Evolutionary conservation across 2,797 vertebrate genomes (phyloP).

Genomic region (Dromococcyx pavoninus): DNA sequence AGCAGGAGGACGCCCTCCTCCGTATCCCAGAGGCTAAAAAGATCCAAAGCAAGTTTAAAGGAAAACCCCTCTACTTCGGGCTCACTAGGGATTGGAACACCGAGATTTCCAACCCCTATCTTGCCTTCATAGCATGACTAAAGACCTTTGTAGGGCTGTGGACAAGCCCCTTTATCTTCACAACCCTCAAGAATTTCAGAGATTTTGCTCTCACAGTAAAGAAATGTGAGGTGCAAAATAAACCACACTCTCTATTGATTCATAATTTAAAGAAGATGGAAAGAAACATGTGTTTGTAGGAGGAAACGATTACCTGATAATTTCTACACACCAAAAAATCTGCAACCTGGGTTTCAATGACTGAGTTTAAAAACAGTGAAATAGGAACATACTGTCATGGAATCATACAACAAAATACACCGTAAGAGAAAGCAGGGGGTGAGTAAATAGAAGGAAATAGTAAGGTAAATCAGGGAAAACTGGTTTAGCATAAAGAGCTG

Average conservation of each 20-base stretch:
- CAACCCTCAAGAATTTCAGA: neutral
- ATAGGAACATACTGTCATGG: neutral
- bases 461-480: neutral
- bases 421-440: neutral
- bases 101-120: neutral
- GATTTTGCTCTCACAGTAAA: slow-evolving; percentile 18
- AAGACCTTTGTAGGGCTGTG: neutral
- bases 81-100: neutral
- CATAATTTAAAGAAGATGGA: neutral
- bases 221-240: slow-evolving; percentile 31
- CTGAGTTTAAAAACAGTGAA: neutral
- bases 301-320: neutral
- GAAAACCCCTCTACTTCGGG: neutral
- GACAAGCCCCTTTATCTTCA: neutral
- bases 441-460: neutral
- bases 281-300: neutral
- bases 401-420: neutral
- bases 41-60: neutral
- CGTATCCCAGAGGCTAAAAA: neutral
- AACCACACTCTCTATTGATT: slow-evolving; percentile 24
- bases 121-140: neutral
- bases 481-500: neutral
- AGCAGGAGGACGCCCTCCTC: neutral
- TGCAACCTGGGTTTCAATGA: neutral
- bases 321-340: neutral